Percentiles rank a stretch among this genome's conserved stretches.
Conservation (phyloP, 2,888 invertebrate species). For the Latheticus oryzae region DNA sequence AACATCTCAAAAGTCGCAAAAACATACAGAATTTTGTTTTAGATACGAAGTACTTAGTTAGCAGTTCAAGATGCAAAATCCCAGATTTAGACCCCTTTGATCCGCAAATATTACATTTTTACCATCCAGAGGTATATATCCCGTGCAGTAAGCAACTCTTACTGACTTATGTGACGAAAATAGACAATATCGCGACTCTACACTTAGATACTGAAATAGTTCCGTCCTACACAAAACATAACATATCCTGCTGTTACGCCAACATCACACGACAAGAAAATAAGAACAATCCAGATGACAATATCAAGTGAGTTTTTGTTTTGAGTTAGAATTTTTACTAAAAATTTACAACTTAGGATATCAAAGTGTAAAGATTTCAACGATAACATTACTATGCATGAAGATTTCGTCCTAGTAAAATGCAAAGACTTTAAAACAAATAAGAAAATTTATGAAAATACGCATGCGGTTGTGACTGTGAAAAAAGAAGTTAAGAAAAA, state of each 20-base stretch:
- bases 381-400: conserved; percentile 59
- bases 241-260: conserved; percentile 56
- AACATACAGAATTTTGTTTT: conserved; percentile 30
- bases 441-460: conserved; percentile 66
- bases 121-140: conserved; percentile 68
- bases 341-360: neutral
- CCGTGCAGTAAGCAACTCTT: conserved; percentile 65
- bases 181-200: conserved; percentile 57
- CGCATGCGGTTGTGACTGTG: conserved; percentile 66
- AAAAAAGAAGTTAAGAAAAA: conserved; percentile 53
- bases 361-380: conserved; percentile 66
- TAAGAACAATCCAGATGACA: conserved; percentile 51
- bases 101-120: conserved; percentile 67
- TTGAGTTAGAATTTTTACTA: conserved; percentile 64
- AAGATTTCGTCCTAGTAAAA: conserved; percentile 68
- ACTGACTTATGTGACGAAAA: conserved; percentile 59
- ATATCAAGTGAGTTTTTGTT: conserved; percentile 55
- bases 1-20: neutral
- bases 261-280: conserved; percentile 51
- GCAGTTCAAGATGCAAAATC: conserved; percentile 74
- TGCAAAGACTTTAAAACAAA: conserved; percentile 61
- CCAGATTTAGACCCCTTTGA: conserved; percentile 72
- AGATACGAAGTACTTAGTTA: conserved; percentile 66
- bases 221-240: conserved; percentile 55
- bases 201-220: conserved; percentile 56